Evolutionary conservation across 1,140 invertebrate genomes (phyloP), one percentile per base, ranked within the genome.

Genomic region (Sipha flava): DNA sequence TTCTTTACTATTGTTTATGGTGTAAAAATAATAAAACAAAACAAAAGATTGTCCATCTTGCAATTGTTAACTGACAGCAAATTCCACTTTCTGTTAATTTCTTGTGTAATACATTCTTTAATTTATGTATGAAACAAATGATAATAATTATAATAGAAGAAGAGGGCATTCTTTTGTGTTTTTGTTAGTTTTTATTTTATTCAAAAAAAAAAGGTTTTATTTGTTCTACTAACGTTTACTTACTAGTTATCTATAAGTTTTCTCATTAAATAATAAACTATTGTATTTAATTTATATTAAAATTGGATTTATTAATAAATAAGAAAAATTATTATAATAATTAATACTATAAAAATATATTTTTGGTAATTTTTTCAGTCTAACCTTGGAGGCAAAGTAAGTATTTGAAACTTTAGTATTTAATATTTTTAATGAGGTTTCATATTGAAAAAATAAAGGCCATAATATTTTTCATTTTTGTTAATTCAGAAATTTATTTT

Each of bases 331-430:
- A 10, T 49, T 14, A 1, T 49, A 49, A 52, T n/a, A 49, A 31
- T n/a, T 31, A 18, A 43, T 26, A 29, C 5, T n/a, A 0, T 29
- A 26, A 45, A 21, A 18, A 18, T 26, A 45, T 18, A 21, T 70
- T 31, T 34, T 73, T 73, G 5, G 21, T 37, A 3, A 9, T 16
- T 77, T n/a, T 59, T 77, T n/a, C 34, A 77, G 73, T 37, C 47
- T 23, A 77, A 77, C 18, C 73, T 77, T 29, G 73, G 73, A 57
- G 52, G 73, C 49, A 34, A 52, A 77, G 73, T 77, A 77, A 77
- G 73, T 77, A 57, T 59, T n/a, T 54, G 10, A 16, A 52, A 54
- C 29, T 9, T 5, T 52, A 75, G 18, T 37, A 64, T 34, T 64
- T 64, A 59, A 66, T 31, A 40, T 40, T 34, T 40, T 23, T n/a